Percentiles rank a stretch among this genome's conserved stretches.
phyloP scores from a whole-genome alignment of 2,113 vertebrate genomes.

The Mormyrus iriodes region DNA sequence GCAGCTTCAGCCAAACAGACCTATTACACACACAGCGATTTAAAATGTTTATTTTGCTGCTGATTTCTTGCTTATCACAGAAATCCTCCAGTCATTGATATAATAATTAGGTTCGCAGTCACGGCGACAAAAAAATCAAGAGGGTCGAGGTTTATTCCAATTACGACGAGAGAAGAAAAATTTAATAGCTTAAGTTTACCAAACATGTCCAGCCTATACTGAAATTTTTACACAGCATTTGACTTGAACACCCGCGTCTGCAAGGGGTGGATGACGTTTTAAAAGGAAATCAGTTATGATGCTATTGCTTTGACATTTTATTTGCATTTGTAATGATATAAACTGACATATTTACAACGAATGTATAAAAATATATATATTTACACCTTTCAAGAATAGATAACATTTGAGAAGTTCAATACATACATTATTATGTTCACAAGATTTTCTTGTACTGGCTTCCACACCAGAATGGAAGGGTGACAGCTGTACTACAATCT shows the following conservation, averaged over 20 bases:
- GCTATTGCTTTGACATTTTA: neutral
- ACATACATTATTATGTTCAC: constrained; percentile 14
- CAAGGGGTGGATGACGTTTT: neutral
- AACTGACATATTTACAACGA: constrained; percentile 55
- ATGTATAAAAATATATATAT: constrained; percentile 59
- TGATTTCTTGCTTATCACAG: neutral
- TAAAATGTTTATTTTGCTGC: neutral
- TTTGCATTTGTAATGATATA: constrained; percentile 47
- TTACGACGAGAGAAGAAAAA: neutral
- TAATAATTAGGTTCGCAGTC: neutral
- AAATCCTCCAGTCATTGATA: neutral
- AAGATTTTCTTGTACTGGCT: constrained; percentile 14
- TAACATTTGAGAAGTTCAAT: constrained; percentile 34
- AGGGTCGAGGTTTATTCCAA: neutral
- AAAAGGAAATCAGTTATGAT: neutral
- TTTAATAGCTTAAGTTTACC: neutral
- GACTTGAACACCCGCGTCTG: neutral
- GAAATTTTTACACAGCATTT: neutral
- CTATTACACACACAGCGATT: neutral
- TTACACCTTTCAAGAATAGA: constrained; percentile 33
- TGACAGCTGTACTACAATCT: neutral
- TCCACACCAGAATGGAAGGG: neutral
- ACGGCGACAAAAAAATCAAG: neutral
- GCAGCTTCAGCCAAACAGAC: neutral
- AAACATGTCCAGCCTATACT: neutral